Percentiles rank a stretch among this genome's conserved stretches.
These are phyloP conservation scores for Nomada ferruginata DNA, from an alignment of 2,888 invertebrate species.

Conservation along the genomic window DNA sequence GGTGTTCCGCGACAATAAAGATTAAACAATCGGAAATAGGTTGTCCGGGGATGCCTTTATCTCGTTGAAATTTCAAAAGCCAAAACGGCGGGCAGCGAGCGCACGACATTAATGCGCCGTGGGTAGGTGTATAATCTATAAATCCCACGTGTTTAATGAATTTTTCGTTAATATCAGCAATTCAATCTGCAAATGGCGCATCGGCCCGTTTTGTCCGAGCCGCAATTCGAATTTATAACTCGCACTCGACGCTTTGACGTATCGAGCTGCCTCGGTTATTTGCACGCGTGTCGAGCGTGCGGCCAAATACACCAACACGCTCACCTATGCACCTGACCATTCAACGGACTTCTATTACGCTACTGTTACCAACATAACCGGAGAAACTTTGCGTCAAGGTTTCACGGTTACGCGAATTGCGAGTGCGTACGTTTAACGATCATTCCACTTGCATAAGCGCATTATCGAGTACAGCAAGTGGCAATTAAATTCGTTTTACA, in stretches of 20 bases:
- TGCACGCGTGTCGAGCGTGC: constrained; percentile 47
- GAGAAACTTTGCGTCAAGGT: constrained; percentile 15
- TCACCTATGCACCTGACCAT: constrained; percentile 12
- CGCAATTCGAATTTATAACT: constrained; percentile 74
- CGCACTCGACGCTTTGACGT: constrained; percentile 72
- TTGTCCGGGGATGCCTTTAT: constrained; percentile 65
- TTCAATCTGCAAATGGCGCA: constrained; percentile 72
- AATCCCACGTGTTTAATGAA: constrained; percentile 74
- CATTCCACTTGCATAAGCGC: background rate
- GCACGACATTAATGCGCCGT: constrained; percentile 55
- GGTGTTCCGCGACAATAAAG: constrained; percentile 66
- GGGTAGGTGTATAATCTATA: constrained; percentile 68
- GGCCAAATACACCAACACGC: constrained; percentile 24
- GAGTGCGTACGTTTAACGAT: constrained; percentile 8
- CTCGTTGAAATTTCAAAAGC: constrained; percentile 65
- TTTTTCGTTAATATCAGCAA: constrained; percentile 75
- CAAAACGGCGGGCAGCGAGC: constrained; percentile 33
- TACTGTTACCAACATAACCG: constrained; percentile 36
- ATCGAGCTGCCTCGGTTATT: constrained; percentile 70
- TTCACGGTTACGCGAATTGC: background rate
- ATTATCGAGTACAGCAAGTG: background rate
- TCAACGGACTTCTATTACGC: constrained; percentile 38
- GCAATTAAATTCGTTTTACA: constrained; percentile 13
- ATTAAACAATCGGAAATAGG: constrained; percentile 71
- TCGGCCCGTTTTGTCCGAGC: constrained; percentile 59